Conservation (phyloP, 1,140 invertebrate genomes). For the Chironomus striatipennis region DNA sequence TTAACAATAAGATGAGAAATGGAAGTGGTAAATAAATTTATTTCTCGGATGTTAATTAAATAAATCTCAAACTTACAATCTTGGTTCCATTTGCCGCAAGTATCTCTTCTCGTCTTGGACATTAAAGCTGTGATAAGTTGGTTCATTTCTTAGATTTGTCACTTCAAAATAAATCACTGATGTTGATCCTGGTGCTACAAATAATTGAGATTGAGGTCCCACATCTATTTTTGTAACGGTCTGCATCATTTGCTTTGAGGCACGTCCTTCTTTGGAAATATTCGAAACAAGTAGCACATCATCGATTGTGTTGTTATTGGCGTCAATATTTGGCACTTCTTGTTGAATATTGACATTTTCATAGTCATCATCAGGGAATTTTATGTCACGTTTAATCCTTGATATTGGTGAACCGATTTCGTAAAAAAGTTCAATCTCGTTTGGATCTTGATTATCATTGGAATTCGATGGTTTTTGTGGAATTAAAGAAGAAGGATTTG, state of each 20-base stretch:
- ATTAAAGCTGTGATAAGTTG: conserved; percentile 43
- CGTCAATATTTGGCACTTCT: too few species aligned
- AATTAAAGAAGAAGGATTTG: too few species aligned
- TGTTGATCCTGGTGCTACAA: conserved; percentile 31
- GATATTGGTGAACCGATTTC: neutral
- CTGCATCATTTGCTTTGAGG: neutral
- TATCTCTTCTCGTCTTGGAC: conserved; percentile 46
- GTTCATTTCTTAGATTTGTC: conserved; percentile 45
- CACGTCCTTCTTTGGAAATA: neutral
- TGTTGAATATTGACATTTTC: neutral
- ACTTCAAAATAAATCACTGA: conserved; percentile 46
- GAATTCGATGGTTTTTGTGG: too few species aligned
- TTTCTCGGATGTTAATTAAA: neutral
- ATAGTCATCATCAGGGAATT: conserved; percentile 4
- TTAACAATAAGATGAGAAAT: conserved; percentile 22
- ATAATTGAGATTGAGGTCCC: conserved; percentile 35
- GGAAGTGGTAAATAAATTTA: neutral
- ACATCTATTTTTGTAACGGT: conserved; percentile 31
- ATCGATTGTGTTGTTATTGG: neutral
- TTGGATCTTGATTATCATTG: neutral
- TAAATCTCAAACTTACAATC: conserved; percentile 29
- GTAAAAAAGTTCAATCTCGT: neutral
- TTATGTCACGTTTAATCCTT: neutral
- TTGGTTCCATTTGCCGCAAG: conserved; percentile 40
- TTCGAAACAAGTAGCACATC: neutral